phyloP scores from a whole-genome alignment of 2,888 invertebrate species.

The Macropis europaea region DNA sequence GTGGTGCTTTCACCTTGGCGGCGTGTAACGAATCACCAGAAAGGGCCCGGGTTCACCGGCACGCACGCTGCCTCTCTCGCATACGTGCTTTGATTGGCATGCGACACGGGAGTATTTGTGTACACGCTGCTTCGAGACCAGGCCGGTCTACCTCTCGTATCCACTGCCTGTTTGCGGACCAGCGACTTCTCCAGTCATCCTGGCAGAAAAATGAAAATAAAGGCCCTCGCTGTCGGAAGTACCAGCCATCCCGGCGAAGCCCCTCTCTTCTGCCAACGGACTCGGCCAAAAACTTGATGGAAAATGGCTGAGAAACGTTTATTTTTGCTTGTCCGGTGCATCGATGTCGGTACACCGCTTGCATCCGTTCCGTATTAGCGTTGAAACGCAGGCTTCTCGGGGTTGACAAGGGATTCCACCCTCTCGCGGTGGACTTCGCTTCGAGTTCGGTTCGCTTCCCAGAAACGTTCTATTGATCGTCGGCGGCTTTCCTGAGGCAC shows the following conservation, averaged over 20 bases:
- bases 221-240: constrained; percentile 56
- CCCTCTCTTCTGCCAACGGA: no score
- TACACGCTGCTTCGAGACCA: constrained; percentile 64
- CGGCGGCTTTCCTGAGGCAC: constrained; percentile 14
- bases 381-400: no score
- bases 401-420: not conserved
- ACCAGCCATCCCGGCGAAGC: constrained; percentile 46
- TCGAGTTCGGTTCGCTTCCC: not conserved
- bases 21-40: constrained; percentile 67
- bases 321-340: no score
- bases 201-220: constrained; percentile 44
- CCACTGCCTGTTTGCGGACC: constrained; percentile 52
- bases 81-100: constrained; percentile 74
- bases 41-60: constrained; percentile 58
- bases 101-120: constrained; percentile 75
- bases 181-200: constrained; percentile 44
- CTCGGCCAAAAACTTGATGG: no score
- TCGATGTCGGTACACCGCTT: no score
- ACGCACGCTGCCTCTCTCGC: constrained; percentile 50
- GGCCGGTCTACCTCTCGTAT: constrained; percentile 37
- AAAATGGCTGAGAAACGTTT: no score
- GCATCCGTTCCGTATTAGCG: no score
- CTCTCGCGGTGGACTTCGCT: not conserved
- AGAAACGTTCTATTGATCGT: constrained; percentile 10
- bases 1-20: constrained; percentile 63